Evolutionary conservation across 2,888 invertebrate genomes (phyloP).

Genomic region (Epsilonema sp.): DNA sequence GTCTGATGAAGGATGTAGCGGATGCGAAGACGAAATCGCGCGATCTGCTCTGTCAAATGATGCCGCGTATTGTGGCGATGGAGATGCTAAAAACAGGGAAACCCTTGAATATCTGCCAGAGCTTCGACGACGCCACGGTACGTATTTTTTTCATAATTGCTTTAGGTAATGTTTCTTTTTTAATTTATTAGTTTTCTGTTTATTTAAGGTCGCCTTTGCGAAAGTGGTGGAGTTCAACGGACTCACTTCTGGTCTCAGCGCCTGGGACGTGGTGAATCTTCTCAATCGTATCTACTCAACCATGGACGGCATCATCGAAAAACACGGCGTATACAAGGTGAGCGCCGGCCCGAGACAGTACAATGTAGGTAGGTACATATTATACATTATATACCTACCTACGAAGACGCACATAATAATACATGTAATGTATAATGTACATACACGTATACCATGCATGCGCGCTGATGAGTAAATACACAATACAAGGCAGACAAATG

Average conservation of each 20-base stretch:
- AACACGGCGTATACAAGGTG: constrained; percentile 83
- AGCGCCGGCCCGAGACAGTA: too few relatives aligned
- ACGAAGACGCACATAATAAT: too few relatives aligned
- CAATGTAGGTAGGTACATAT: too few relatives aligned
- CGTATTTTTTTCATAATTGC: too few relatives aligned
- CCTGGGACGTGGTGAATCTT: constrained; percentile 94
- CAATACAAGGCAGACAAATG: too few relatives aligned
- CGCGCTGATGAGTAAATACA: too few relatives aligned
- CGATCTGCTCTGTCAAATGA: constrained; percentile 89
- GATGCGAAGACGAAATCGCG: constrained; percentile 88
- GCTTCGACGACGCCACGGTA: constrained; percentile 88
- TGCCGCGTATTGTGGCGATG: constrained; percentile 90
- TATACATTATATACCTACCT: too few relatives aligned
- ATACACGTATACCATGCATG: too few relatives aligned
- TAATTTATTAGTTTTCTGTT: too few relatives aligned
- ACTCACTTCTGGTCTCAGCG: constrained; percentile 79
- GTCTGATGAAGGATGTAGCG: constrained; percentile 82
- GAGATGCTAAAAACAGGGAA: constrained; percentile 48
- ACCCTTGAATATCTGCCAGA: constrained; percentile 40
- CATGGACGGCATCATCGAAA: constrained; percentile 80
- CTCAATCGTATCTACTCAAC: constrained; percentile 42
- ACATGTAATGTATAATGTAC: too few relatives aligned
- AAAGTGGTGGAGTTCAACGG: constrained; percentile 54
- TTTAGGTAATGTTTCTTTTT: too few relatives aligned
- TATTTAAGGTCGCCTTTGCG: too few relatives aligned